Evolutionary conservation across 2,113 vertebrate genomes (phyloP).

Genomic region (Girardinichthys multiradiatus): DNA sequence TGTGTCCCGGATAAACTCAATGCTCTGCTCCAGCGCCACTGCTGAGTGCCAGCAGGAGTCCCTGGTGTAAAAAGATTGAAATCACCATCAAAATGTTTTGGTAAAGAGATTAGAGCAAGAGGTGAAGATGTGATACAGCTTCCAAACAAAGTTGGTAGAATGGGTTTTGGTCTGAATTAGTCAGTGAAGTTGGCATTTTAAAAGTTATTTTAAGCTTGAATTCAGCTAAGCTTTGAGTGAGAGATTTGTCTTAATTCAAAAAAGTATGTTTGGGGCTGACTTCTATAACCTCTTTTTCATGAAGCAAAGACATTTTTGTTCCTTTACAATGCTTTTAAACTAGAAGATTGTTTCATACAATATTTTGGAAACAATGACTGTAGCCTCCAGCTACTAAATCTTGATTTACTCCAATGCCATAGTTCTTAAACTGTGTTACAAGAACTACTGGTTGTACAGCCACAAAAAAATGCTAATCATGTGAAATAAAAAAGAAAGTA

Average conservation of each 20-base stretch:
- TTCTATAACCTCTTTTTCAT: background rate
- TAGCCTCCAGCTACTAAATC: background rate
- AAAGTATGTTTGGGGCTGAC: background rate
- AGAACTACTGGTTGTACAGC: background rate
- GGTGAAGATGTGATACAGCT: background rate
- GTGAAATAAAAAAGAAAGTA: no score
- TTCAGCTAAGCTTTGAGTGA: background rate
- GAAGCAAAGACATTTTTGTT: background rate
- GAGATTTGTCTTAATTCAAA: background rate
- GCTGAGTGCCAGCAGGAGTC: slow-evolving; percentile 99
- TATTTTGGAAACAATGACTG: background rate
- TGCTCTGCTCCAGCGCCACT: slow-evolving; percentile 97
- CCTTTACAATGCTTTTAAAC: background rate
- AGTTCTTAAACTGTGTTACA: no score
- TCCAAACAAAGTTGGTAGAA: background rate
- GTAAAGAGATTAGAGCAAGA: slow-evolving; percentile 5
- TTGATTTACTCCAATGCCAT: background rate
- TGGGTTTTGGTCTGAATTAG: background rate
- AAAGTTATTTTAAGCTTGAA: background rate
- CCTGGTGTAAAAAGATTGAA: slow-evolving; percentile 58
- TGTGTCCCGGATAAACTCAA: slow-evolving; percentile 98
- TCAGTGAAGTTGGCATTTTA: background rate
- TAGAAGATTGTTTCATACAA: background rate
- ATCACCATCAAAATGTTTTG: slow-evolving; percentile 26
- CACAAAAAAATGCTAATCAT: no score